Evolutionary conservation across 1,140 invertebrate species (phyloP).

Genomic region (Bactericera cockerelli): DNA sequence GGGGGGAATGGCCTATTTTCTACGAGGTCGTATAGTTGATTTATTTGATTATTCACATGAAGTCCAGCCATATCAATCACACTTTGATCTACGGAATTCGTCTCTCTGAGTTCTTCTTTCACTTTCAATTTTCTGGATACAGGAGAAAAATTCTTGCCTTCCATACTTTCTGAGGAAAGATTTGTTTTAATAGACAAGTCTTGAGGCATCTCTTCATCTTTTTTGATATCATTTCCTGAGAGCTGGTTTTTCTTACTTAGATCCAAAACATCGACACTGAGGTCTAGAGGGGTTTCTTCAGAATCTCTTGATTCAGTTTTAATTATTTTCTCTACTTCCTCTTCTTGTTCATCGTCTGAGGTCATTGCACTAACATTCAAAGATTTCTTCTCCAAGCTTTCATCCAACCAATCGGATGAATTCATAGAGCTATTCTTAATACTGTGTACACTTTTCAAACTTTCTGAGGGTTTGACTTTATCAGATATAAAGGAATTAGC

Average conservation of each 20-base stretch:
- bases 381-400: background rate
- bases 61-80: background rate
- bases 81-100: background rate
- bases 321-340: background rate
- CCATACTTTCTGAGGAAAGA: slow-evolving; percentile 21
- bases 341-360: slow-evolving; percentile 22
- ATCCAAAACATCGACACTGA: slow-evolving; percentile 70
- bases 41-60: too few species aligned
- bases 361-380: slow-evolving; percentile 18
- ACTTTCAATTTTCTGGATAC: background rate
- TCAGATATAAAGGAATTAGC: background rate
- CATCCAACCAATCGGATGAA: slow-evolving; percentile 5
- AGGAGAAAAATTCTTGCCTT: too few species aligned
- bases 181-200: slow-evolving; percentile 30
- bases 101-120: slow-evolving; percentile 1
- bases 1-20: slow-evolving; percentile 15
- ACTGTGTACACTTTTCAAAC: background rate
- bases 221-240: slow-evolving; percentile 15
- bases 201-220: slow-evolving; percentile 30
- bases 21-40: too few species aligned
- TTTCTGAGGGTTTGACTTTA: background rate
- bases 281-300: slow-evolving; percentile 48
- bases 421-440: background rate
- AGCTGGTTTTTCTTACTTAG: slow-evolving; percentile 56
- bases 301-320: slow-evolving; percentile 10